Evolutionary conservation across 1,140 invertebrate species (phyloP), one percentile per base, ranked within the genome.

Genomic region (Zaprionus kolodkinae): DNA sequence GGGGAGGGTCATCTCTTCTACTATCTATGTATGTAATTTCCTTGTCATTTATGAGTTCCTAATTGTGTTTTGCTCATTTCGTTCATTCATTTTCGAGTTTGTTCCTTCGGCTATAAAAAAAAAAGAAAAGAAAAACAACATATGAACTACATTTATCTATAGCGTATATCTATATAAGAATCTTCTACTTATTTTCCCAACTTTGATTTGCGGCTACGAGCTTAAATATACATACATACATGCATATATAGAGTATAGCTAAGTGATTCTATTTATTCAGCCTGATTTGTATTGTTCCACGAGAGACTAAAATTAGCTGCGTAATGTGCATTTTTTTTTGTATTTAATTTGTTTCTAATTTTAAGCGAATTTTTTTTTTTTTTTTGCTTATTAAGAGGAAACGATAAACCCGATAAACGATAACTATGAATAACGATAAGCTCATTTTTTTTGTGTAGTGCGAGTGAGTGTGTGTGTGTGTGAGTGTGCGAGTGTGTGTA

Each of bases 301-400:
- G 80, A 87, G 84, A 88, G 84, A 88, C 84, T 88, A 88, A 87
- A 70, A 79, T 84, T 87, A 87, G 84, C 68, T 60, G 81, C 79
- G 74, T 88, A 88, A 81, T 61, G 36, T 40, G 69, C 56, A 55
- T 61, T 65, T 70, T 75, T 50, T 48, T 50, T 48, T 76, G 72
- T n/a, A 52, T 50, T 48, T 35, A 33, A 72, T 81, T 57, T 75
- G 74, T 81, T 72, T 72, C 54, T 85, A 75, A 75, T 81, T 79
- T 59, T 83, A 82, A 62, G 71, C 38, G 36, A 50, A 45, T 52
- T 78, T 55, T 70, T 70, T 60, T 33, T 52, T 50, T 48, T 15
- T 61, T 17, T 67, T 50, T 83, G 81, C 81, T 84, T 83, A 69
- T 63, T 30, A 74, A 74, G 57, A 61, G 52, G 61, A 79, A 79